Conservation (phyloP, 1,140 invertebrate genomes). For the Drosophila varians region DNA sequence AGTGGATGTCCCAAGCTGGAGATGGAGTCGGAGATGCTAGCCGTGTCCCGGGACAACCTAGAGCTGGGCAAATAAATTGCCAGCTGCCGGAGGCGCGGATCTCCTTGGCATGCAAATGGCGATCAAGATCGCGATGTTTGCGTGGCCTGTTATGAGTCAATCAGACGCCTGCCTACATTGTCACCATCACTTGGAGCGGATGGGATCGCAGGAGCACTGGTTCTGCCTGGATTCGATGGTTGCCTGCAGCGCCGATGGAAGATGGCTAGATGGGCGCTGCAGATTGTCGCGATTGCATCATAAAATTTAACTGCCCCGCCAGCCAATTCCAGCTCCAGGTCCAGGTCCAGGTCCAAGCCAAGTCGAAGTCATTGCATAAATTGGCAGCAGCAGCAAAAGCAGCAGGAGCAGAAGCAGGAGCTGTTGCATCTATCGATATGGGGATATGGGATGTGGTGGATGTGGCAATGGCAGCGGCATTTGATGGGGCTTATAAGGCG, state of each 20-base stretch:
- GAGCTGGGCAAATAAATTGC: slow-evolving; percentile 69
- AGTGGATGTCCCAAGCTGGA: slow-evolving; percentile 2
- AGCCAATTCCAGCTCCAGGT: slow-evolving; percentile 40
- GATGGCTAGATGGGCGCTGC: slow-evolving; percentile 50
- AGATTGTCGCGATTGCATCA: slow-evolving; percentile 77
- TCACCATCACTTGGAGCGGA: slow-evolving; percentile 65
- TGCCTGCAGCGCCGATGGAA: slow-evolving; percentile 60
- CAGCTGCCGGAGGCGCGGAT: slow-evolving; percentile 36
- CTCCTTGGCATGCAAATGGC: slow-evolving; percentile 60
- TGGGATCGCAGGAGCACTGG: slow-evolving; percentile 15
- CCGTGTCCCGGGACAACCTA: slow-evolving; percentile 22
- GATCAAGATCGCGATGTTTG: slow-evolving; percentile 72
- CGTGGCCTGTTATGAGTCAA: slow-evolving; percentile 79
- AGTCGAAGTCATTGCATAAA: slow-evolving; percentile 69
- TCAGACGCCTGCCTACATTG: slow-evolving; percentile 75
- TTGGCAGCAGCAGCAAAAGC: slow-evolving; percentile 50
- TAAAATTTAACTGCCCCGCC: slow-evolving; percentile 70
- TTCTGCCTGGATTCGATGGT: neutral
- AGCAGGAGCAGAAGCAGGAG: slow-evolving; percentile 13
- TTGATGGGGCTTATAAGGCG: slow-evolving; percentile 67
- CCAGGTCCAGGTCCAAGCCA: slow-evolving; percentile 37
- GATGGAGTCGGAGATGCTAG: slow-evolving; percentile 4
- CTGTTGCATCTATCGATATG: slow-evolving; percentile 37
- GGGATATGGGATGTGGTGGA: neutral
- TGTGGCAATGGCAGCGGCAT: slow-evolving; percentile 12